Percentiles rank a stretch among this genome's conserved stretches.
phyloP scores from a whole-genome alignment of 2,113 vertebrate genomes.

The Argyrosomus japonicus region DNA sequence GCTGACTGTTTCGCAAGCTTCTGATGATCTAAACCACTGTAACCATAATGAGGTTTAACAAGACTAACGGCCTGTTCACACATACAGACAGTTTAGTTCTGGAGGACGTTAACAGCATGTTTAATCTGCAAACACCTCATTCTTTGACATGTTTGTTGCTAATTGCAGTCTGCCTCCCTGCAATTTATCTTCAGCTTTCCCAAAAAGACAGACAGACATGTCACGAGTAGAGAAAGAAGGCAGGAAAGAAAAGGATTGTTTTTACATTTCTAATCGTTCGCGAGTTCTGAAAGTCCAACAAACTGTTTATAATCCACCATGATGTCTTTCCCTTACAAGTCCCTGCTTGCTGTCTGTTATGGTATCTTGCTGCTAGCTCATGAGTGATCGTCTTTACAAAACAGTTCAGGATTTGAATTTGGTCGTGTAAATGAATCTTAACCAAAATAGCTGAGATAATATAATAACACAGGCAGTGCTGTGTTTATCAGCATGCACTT shows the following conservation, averaged over 20 bases:
- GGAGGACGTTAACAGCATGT: background rate
- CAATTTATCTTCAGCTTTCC: background rate
- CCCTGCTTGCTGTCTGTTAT: constrained; percentile 56
- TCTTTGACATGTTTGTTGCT: constrained; percentile 1
- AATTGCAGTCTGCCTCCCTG: background rate
- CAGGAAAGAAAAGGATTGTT: background rate
- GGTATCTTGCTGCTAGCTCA: constrained; percentile 18
- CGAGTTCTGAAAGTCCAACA: background rate
- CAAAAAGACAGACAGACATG: constrained; percentile 1
- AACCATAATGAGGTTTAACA: background rate
- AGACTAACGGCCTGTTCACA: background rate
- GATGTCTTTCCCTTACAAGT: constrained; percentile 67
- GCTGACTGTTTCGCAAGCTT: background rate
- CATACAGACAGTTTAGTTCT: background rate
- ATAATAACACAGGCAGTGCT: constrained; percentile 17
- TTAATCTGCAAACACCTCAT: constrained; percentile 4
- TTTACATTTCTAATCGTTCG: background rate
- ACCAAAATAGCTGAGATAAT: constrained; percentile 13
- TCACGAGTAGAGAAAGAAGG: background rate
- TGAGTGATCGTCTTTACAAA: constrained; percentile 17
- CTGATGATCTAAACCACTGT: background rate
- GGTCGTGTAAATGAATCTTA: constrained; percentile 7
- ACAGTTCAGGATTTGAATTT: constrained; percentile 4
- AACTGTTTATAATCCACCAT: constrained; percentile 55
- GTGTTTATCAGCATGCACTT: constrained; percentile 56